Evolutionary conservation across 1,140 invertebrate species (phyloP).

Genomic region (Lordiphosa collinella): DNA sequence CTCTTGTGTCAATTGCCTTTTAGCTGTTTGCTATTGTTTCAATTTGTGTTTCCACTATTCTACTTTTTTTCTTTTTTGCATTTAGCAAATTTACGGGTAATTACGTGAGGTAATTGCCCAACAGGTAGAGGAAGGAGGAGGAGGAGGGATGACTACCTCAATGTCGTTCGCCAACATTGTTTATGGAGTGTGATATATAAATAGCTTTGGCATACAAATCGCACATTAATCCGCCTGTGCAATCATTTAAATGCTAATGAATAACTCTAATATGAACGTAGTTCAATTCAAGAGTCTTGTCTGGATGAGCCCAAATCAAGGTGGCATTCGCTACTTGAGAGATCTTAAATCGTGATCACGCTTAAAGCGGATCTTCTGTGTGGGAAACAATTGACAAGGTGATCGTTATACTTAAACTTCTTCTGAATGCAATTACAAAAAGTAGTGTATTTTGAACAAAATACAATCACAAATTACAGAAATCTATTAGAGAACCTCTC

Average conservation of each 20-base stretch:
- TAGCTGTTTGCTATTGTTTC: constrained; percentile 37
- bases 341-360: background rate
- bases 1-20: constrained; percentile 31
- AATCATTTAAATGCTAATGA: constrained; percentile 66
- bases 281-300: constrained; percentile 15
- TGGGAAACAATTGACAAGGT: too few species aligned
- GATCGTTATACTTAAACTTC: too few species aligned
- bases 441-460: too few species aligned
- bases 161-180: constrained; percentile 31
- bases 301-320: constrained; percentile 22
- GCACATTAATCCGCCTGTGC: constrained; percentile 52
- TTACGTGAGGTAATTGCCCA: constrained; percentile 60
- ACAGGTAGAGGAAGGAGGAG: constrained; percentile 25
- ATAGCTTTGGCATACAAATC: constrained; percentile 56
- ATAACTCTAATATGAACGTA: constrained; percentile 46
- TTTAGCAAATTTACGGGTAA: constrained; percentile 44
- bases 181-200: constrained; percentile 35
- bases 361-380: too few species aligned
- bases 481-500: too few species aligned
- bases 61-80: constrained; percentile 29
- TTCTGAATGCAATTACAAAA: too few species aligned
- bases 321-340: constrained; percentile 17
- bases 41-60: constrained; percentile 44
- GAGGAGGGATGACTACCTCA: background rate
- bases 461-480: too few species aligned